These are phyloP conservation scores for Hypena proboscidalis DNA, from an alignment of 2,888 invertebrate genomes.

Conservation along the genomic window DNA sequence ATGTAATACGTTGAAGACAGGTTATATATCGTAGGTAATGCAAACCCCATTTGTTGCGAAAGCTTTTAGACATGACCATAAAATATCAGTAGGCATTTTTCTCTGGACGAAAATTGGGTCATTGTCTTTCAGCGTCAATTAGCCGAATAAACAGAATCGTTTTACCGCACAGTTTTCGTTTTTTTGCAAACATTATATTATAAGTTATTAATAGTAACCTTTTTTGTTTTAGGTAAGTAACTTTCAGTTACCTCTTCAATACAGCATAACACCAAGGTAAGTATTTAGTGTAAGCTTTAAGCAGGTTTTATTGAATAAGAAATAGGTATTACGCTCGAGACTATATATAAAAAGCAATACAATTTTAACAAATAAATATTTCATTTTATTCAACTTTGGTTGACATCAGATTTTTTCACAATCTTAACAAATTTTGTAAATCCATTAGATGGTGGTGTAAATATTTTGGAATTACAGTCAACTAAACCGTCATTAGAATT, in stretches of 20 bases:
- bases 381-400: too few relatives aligned
- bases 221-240: slow-evolving; percentile 40
- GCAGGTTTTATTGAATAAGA: too few relatives aligned
- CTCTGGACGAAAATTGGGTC: slow-evolving; percentile 37
- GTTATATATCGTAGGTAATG: slow-evolving; percentile 66
- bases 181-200: background rate
- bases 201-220: slow-evolving; percentile 3
- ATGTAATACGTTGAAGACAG: slow-evolving; percentile 64
- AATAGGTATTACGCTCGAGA: too few relatives aligned
- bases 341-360: too few relatives aligned
- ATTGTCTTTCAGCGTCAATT: slow-evolving; percentile 38
- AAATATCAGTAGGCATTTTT: slow-evolving; percentile 49
- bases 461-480: too few relatives aligned
- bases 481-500: too few relatives aligned
- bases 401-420: too few relatives aligned
- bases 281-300: slow-evolving; percentile 14
- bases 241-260: slow-evolving; percentile 1
- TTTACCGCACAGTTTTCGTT: background rate
- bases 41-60: slow-evolving; percentile 58
- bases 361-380: too few relatives aligned
- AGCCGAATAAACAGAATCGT: slow-evolving; percentile 10
- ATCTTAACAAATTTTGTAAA: too few relatives aligned
- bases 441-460: too few relatives aligned
- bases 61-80: slow-evolving; percentile 58
- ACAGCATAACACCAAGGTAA: slow-evolving; percentile 18